A percentile compares a stretch with the other conserved stretches of the same genome.
These are phyloP conservation scores for Picus viridis DNA, from an alignment of 2,797 vertebrate species.

Conservation along the genomic window DNA sequence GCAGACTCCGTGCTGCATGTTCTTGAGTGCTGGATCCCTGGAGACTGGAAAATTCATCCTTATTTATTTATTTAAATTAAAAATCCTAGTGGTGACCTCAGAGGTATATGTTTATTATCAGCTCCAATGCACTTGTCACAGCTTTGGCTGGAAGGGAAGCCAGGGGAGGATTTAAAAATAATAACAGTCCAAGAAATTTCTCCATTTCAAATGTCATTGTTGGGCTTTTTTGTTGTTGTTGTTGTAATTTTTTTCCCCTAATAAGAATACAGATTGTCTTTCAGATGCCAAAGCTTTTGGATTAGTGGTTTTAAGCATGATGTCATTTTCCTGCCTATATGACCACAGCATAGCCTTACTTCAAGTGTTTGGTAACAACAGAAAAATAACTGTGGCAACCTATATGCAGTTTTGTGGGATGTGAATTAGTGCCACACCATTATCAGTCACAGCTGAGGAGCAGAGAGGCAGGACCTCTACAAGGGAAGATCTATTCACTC, in stretches of 20 bases:
- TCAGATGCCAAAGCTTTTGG: conserved; percentile 74
- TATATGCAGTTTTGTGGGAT: background rate
- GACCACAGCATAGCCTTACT: conserved; percentile 70
- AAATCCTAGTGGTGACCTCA: conserved; percentile 69
- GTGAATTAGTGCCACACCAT: conserved; percentile 62
- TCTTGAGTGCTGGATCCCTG: conserved; percentile 49
- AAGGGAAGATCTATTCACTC: background rate
- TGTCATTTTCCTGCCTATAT: conserved; percentile 77
- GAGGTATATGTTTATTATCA: conserved; percentile 78
- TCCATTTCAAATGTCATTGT: conserved; percentile 49
- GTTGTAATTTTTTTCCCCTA: conserved; percentile 44
- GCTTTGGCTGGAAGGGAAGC: conserved; percentile 69
- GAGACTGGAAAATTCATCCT: conserved; percentile 68
- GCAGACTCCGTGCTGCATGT: conserved; percentile 20
- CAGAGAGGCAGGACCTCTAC: background rate
- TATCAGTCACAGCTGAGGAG: conserved; percentile 40
- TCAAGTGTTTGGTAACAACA: conserved; percentile 77
- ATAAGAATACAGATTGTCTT: conserved; percentile 72
- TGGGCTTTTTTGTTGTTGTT: conserved; percentile 5
- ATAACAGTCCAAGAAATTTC: conserved; percentile 64
- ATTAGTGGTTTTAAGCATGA: conserved; percentile 77
- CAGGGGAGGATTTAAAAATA: conserved; percentile 60
- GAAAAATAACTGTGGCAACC: conserved; percentile 78
- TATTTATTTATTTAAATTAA: conserved; percentile 69
- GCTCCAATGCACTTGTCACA: conserved; percentile 78